Percentiles rank a stretch among this genome's conserved stretches.
These are phyloP conservation scores for Galbula dea DNA, from an alignment of 2,113 vertebrate genomes.

Conservation along the genomic window DNA sequence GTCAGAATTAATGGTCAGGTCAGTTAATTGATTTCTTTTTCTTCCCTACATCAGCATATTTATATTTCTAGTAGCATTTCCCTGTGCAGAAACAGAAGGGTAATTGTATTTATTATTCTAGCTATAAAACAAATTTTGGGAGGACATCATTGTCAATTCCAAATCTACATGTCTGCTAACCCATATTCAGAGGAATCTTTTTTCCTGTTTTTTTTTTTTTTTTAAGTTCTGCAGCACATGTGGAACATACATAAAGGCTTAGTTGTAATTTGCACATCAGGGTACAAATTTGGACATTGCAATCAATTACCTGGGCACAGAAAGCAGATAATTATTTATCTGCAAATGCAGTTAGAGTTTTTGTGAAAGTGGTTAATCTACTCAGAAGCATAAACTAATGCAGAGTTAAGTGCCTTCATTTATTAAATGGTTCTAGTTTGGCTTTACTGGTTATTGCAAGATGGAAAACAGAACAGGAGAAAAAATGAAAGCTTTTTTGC, in stretches of 20 bases:
- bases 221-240: background rate
- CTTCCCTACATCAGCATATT: background rate
- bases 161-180: background rate
- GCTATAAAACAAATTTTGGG: background rate
- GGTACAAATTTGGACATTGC: background rate
- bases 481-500: background rate
- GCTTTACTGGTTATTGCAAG: background rate
- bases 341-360: background rate
- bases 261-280: background rate
- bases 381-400: background rate
- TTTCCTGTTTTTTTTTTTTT: background rate
- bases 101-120: background rate
- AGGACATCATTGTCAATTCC: background rate
- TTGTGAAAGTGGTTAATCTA: background rate
- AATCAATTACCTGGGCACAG: background rate
- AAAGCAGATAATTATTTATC: background rate
- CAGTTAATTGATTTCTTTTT: background rate
- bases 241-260: background rate
- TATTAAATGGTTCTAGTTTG: background rate
- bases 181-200: background rate
- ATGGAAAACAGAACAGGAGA: background rate
- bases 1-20: slow-evolving; percentile 87
- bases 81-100: background rate
- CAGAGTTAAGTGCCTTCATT: background rate
- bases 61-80: background rate